phyloP scores from a whole-genome alignment of 2,113 vertebrate species.

The Sinocyclocheilus anophthalmus region DNA sequence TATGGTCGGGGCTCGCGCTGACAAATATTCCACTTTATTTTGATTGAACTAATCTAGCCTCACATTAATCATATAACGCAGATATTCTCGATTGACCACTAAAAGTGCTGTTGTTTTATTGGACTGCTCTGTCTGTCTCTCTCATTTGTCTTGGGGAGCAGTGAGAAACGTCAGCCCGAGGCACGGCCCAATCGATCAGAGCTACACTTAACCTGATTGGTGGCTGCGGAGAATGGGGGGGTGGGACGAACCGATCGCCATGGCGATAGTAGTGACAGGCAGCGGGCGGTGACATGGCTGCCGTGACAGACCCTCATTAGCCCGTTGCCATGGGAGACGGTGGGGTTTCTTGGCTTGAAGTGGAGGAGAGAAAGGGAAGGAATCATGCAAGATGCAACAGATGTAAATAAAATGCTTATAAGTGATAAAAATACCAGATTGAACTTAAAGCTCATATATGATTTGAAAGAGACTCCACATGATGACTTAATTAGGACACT shows the following conservation, averaged over 20 bases:
- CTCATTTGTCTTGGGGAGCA: conserved; percentile 60
- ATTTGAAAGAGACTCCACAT: background rate
- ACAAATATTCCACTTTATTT: conserved; percentile 34
- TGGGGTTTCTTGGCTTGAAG: background rate
- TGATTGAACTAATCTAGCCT: conserved; percentile 10
- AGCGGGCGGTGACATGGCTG: background rate
- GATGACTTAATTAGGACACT: too few species aligned
- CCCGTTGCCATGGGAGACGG: conserved; percentile 43
- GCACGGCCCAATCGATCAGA: conserved; percentile 72
- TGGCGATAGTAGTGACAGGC: conserved; percentile 44
- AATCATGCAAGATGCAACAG: conserved; percentile 4
- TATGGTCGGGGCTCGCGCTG: background rate
- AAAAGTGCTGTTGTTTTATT: conserved; percentile 55
- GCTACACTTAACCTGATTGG: conserved; percentile 8
- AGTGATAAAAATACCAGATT: background rate
- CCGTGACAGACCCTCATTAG: conserved; percentile 36
- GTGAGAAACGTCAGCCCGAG: conserved; percentile 67
- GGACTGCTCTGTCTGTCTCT: conserved; percentile 46
- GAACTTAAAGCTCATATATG: background rate
- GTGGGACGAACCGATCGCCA: background rate
- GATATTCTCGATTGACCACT: conserved; percentile 27
- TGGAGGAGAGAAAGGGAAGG: background rate
- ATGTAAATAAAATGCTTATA: conserved; percentile 10
- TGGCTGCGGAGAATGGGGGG: background rate
- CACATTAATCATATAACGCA: conserved; percentile 26